Evolutionary conservation across 2,888 invertebrate genomes (phyloP).

Genomic region (Dolichomitus sp.): DNA sequence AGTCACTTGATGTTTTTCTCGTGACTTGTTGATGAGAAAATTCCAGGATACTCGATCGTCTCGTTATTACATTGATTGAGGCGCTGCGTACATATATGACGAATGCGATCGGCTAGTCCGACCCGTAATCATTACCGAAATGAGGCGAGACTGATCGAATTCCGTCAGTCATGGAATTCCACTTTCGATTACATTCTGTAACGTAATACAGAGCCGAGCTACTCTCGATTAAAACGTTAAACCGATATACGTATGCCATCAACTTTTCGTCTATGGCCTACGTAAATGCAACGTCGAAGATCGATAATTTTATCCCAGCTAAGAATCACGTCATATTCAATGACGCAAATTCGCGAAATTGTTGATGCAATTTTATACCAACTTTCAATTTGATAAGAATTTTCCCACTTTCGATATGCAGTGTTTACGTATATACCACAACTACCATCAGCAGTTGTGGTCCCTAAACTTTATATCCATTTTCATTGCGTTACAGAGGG

Average conservation of each 20-base stretch:
- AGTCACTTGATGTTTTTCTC: conserved; percentile 19
- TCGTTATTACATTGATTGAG: conserved; percentile 9
- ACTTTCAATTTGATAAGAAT: conserved; percentile 21
- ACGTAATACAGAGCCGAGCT: neutral
- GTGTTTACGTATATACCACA: neutral
- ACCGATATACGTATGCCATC: neutral
- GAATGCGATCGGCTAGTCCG: conserved; percentile 8
- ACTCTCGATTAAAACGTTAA: neutral
- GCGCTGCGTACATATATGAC: neutral
- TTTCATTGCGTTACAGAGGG: neutral
- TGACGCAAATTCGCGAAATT: conserved; percentile 26
- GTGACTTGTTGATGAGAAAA: conserved; percentile 16
- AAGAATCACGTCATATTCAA: neutral
- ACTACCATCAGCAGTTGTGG: neutral
- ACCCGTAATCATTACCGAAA: conserved; percentile 28
- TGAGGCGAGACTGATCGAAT: conserved; percentile 30
- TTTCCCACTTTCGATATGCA: conserved; percentile 1
- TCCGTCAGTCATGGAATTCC: conserved; percentile 27
- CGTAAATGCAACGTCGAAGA: neutral
- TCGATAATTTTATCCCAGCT: neutral
- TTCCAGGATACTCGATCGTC: conserved; percentile 18
- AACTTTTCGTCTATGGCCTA: conserved; percentile 9
- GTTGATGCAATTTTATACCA: neutral
- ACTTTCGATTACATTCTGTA: conserved; percentile 14
- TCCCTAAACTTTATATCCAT: neutral